These are phyloP conservation scores for Danio albolineatus DNA, from an alignment of 2,797 vertebrate genomes.

Conservation along the genomic window DNA sequence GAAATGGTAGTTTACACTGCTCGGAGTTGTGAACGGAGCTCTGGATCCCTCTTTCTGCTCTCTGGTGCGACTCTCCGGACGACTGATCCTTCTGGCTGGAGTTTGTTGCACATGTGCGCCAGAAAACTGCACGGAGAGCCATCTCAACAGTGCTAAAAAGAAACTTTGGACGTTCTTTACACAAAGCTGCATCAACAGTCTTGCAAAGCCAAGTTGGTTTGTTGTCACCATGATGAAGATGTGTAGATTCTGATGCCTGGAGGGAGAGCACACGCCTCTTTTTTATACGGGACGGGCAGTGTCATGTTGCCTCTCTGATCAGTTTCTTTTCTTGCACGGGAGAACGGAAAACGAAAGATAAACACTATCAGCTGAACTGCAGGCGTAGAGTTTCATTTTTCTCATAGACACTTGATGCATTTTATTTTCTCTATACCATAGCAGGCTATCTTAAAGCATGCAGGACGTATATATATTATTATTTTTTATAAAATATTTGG, in stretches of 20 bases:
- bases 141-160: slow-evolving; percentile 31
- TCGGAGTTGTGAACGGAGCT: slow-evolving; percentile 48
- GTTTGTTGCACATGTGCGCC: background rate
- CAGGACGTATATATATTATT: no score
- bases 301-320: background rate
- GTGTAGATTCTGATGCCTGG: background rate
- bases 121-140: background rate
- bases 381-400: background rate
- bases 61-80: background rate
- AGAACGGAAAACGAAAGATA: slow-evolving; percentile 31
- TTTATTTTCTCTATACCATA: no score
- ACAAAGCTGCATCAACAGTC: slow-evolving; percentile 64
- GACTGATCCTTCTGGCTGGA: background rate
- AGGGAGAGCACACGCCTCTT: background rate
- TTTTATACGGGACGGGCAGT: background rate
- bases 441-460: no score
- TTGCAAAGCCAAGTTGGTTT: slow-evolving; percentile 37
- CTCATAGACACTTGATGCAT: background rate
- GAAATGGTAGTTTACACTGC: slow-evolving; percentile 91
- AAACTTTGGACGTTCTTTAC: slow-evolving; percentile 55
- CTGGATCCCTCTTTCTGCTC: background rate
- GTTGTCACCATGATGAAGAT: slow-evolving; percentile 55
- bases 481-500: no score
- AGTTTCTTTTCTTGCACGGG: background rate
- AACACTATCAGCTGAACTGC: background rate